Conservation (phyloP, 1,140 invertebrate genomes). For the Ridgeia piscesae region DNA sequence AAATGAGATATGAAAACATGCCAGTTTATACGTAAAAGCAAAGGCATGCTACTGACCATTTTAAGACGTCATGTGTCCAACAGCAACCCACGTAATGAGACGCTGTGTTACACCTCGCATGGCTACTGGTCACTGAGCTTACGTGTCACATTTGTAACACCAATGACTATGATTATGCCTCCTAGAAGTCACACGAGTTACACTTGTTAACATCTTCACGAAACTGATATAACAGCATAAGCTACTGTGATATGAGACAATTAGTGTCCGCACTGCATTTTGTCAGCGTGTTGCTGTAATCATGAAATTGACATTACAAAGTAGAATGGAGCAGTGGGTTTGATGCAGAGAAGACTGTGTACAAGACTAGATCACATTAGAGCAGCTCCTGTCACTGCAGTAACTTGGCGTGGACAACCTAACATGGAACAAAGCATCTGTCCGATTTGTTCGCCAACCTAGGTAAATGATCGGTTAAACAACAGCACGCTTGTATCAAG, state of each 20-base stretch:
- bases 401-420: background rate
- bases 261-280: background rate
- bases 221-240: no score
- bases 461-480: background rate
- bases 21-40: background rate
- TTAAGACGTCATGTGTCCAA: background rate
- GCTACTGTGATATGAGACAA: background rate
- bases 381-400: background rate
- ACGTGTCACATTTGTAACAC: background rate
- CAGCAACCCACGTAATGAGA: background rate
- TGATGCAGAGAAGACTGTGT: background rate
- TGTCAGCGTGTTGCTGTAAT: background rate
- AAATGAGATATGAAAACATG: background rate
- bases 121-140: background rate
- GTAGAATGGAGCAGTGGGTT: background rate
- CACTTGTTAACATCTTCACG: background rate
- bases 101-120: background rate
- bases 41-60: background rate
- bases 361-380: background rate
- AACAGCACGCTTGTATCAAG: background rate
- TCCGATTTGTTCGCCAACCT: background rate
- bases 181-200: background rate
- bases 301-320: background rate
- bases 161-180: background rate
- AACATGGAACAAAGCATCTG: background rate